Evolutionary conservation across 2,113 vertebrate species (phyloP).

Genomic region (Cynoglossus semilaevis): DNA sequence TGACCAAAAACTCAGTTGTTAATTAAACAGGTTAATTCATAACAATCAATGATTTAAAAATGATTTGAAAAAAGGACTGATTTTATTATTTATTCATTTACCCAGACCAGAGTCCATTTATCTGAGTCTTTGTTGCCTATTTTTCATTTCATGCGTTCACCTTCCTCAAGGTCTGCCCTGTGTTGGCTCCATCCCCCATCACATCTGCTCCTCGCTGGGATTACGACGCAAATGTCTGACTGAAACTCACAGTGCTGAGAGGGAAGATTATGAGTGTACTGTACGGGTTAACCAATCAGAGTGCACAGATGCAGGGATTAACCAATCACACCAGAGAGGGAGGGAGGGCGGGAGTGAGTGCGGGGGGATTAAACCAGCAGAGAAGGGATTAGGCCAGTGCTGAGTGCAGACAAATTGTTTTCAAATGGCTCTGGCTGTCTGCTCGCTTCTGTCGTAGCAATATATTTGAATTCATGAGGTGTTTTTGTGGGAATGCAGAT

Average conservation of each 20-base stretch:
- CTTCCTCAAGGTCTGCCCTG: constrained; percentile 67
- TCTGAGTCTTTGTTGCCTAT: constrained; percentile 2
- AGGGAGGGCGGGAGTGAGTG: constrained; percentile 35
- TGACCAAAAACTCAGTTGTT: too few relatives aligned
- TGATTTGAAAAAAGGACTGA: too few relatives aligned
- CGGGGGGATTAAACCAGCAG: constrained; percentile 60
- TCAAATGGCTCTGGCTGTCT: constrained; percentile 43
- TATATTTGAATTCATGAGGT: constrained; percentile 3
- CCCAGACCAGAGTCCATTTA: too few relatives aligned
- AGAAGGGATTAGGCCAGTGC: constrained; percentile 68
- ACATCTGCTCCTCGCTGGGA: constrained; percentile 73
- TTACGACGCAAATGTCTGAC: constrained; percentile 72
- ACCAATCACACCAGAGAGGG: constrained; percentile 64
- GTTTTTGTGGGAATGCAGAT: not conserved
- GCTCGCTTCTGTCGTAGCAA: constrained; percentile 7
- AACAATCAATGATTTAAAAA: too few relatives aligned
- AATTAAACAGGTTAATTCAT: too few relatives aligned
- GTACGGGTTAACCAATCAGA: constrained; percentile 69
- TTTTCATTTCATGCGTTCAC: constrained; percentile 47
- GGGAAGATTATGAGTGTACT: constrained; percentile 60
- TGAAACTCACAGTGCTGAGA: constrained; percentile 59
- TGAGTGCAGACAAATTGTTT: constrained; percentile 58
- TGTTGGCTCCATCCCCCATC: constrained; percentile 65
- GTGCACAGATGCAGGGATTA: constrained; percentile 62
- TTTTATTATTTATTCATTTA: too few relatives aligned